Base-by-base conservation (phyloP, 2,888 invertebrate genomes). In the Gordius sp. region DNA sequence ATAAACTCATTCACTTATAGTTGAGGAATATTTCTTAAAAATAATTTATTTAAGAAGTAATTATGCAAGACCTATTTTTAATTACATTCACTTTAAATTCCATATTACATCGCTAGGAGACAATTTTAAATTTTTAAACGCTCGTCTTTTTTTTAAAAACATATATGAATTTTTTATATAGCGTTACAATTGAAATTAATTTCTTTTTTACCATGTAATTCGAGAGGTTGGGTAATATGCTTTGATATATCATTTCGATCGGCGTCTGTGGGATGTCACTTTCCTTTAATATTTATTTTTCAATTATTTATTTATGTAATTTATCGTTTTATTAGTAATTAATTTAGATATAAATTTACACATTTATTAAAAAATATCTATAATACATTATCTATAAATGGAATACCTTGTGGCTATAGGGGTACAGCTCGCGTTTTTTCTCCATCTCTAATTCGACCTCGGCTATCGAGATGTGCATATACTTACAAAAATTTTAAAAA, bases 191-290 rank as follows among this genome's bases (percentile, higher is more conserved):
- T n/a, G 28, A 41, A 59, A 56, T 18, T 24, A 33, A 47, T 24
- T 60, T 64, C 63, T 59, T 69, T 69, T n/a, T 47, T 47, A 47
- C 47, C 80, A 91, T 86, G 66, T 91, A 89, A 66, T 93, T 91
- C 8, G 91, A 87, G 64, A 99, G 74, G 71, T 84, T 85, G 1
- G 91, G 87, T 62, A 91, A 71, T 75, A 93, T 82, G n/a, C 82
- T 83, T 62, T 80, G 80, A 68, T 91, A 93, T 56, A 93, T 73
- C 59, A 80, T 74, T 75, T 93, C 93, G 1, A 81, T 77, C 60
- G 85, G 80, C 23, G 81, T 84, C 66, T 79, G 75, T 60, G 78
- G 77, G 26, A 84, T 77, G 57, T 80, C 79, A 41, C 75, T 76
- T 68, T 86, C 85, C 56, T 77, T 76, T 64, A 78, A 62, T 2